These are phyloP conservation scores for Gila orcuttii DNA, from an alignment of 2,113 vertebrate species.

Conservation along the genomic window DNA sequence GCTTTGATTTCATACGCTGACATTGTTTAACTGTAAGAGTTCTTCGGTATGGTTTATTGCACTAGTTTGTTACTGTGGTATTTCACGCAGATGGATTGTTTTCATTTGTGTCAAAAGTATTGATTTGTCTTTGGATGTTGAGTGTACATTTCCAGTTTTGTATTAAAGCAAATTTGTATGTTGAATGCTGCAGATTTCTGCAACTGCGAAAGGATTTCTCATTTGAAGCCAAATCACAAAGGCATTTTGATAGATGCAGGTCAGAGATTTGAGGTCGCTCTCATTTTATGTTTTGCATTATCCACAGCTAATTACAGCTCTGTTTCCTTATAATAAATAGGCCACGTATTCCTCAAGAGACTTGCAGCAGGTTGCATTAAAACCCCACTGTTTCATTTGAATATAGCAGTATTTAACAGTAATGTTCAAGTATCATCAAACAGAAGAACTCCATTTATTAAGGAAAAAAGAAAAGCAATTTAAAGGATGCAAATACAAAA, in stretches of 20 bases:
- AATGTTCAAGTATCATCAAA: constrained; percentile 16
- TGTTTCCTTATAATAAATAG: constrained; percentile 3
- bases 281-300: constrained; percentile 29
- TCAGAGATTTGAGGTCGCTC: neutral
- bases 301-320: constrained; percentile 37
- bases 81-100: constrained; percentile 1
- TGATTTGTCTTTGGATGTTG: constrained; percentile 10
- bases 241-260: neutral
- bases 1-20: neutral
- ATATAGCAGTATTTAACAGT: constrained; percentile 11
- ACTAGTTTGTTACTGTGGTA: constrained; percentile 45
- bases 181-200: neutral
- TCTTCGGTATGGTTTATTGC: neutral
- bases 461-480: constrained; percentile 55
- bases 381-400: constrained; percentile 1
- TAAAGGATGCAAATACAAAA: constrained; percentile 76
- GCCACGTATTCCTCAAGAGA: neutral
- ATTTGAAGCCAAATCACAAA: constrained; percentile 25
- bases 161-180: constrained; percentile 40
- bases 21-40: constrained; percentile 5
- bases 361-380: neutral
- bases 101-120: constrained; percentile 7
- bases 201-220: neutral
- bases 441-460: constrained; percentile 76
- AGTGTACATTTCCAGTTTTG: constrained; percentile 20